Evolutionary conservation across 2,888 invertebrate genomes (phyloP).

Genomic region (Artemia sp.): DNA sequence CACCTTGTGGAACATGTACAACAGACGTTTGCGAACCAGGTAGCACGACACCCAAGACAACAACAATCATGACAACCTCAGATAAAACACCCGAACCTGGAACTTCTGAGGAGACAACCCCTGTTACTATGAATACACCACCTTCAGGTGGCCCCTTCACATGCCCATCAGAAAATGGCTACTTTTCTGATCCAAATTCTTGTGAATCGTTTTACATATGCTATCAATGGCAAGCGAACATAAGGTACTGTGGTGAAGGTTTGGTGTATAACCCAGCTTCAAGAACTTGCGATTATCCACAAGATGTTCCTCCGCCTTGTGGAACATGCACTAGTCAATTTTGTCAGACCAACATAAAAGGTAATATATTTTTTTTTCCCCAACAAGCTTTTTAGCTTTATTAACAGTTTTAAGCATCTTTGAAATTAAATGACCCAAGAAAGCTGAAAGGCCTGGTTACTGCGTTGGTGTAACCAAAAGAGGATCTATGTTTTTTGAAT

Average conservation of each 20-base stretch:
- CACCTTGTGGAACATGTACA: conserved; percentile 3
- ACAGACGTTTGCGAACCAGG: too few relatives aligned
- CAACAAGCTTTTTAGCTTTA: too few relatives aligned
- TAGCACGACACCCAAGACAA: background rate
- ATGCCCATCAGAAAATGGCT: background rate
- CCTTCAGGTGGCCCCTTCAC: background rate
- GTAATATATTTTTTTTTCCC: too few relatives aligned
- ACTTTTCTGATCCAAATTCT: background rate
- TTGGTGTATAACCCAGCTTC: background rate
- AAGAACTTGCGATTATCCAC: background rate
- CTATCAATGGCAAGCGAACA: background rate
- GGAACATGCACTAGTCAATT: background rate
- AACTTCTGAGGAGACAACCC: background rate
- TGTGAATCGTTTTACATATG: conserved; percentile 1
- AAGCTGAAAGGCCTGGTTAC: too few relatives aligned
- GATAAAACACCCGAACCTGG: background rate
- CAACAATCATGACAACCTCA: background rate
- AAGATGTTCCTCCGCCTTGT: background rate
- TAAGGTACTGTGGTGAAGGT: background rate
- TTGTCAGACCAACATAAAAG: too few relatives aligned
- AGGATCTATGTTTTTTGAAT: too few relatives aligned
- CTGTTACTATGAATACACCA: background rate
- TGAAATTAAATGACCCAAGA: too few relatives aligned
- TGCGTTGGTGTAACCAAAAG: too few relatives aligned
- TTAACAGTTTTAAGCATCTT: too few relatives aligned